Percentiles rank a stretch among this genome's conserved stretches.
Conservation (phyloP, 2,888 invertebrate genomes). For the Diplolepis rosae region DNA sequence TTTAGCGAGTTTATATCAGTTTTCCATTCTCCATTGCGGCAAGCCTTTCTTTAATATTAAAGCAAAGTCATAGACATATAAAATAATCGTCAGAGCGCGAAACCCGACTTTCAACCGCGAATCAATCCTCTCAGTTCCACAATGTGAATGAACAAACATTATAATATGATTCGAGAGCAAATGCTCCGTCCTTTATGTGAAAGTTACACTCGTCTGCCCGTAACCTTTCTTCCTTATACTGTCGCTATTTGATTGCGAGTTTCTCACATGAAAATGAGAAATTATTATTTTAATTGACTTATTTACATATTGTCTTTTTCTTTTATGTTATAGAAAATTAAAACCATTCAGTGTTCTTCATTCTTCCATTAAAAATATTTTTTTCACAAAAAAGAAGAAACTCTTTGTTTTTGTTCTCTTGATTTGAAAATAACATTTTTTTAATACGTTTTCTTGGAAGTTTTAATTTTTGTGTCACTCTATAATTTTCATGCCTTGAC, state of each 20-base stretch:
- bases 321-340: background rate
- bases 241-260: conserved; percentile 53
- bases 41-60: no score
- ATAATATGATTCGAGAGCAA: conserved; percentile 39
- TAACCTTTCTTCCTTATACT: conserved; percentile 57
- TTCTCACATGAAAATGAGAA: conserved; percentile 35
- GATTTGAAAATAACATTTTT: no score
- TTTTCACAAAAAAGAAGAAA: no score
- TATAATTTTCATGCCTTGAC: no score
- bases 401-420: background rate
- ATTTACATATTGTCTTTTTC: background rate
- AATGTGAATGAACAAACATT: conserved; percentile 23
- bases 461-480: no score
- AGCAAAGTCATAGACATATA: no score
- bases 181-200: conserved; percentile 57
- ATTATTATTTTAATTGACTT: conserved; percentile 7
- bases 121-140: conserved; percentile 12
- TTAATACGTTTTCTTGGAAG: no score
- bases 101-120: conserved; percentile 13
- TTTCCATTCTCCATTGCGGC: no score
- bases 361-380: no score
- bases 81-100: background rate
- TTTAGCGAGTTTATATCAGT: no score
- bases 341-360: background rate
- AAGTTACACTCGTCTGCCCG: conserved; percentile 60